phyloP scores from a whole-genome alignment of 2,797 vertebrate species.

The Gephyroberyx darwinii region DNA sequence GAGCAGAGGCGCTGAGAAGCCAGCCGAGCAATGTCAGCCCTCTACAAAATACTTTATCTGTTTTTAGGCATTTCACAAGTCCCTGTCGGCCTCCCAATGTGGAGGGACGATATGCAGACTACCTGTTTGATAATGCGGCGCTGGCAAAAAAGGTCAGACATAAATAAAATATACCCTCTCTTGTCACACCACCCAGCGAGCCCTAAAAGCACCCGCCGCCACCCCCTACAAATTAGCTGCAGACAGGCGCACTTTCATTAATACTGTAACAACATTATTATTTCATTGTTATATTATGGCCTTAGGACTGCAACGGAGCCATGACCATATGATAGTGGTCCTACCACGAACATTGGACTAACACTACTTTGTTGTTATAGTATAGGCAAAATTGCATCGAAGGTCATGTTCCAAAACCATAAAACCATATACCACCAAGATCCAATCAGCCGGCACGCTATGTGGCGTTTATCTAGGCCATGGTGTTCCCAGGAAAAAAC shows the following conservation, averaged over 20 bases:
- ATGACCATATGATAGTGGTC: constrained; percentile 29
- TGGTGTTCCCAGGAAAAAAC: constrained; percentile 34
- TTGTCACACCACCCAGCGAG: constrained; percentile 36
- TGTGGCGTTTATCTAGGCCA: constrained; percentile 74
- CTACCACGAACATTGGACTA: constrained; percentile 4
- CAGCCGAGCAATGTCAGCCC: constrained; percentile 54
- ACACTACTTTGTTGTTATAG: constrained; percentile 41
- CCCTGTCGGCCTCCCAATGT: constrained; percentile 45
- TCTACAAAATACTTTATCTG: constrained; percentile 64
- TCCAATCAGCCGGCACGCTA: constrained; percentile 75
- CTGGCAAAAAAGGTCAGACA: constrained; percentile 72
- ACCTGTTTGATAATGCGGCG: constrained; percentile 54
- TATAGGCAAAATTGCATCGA: constrained; percentile 54
- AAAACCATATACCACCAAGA: constrained; percentile 66
- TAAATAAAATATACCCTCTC: constrained; percentile 71
- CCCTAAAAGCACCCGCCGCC: constrained; percentile 25
- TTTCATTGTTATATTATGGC: constrained; percentile 52
- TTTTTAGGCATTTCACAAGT: constrained; percentile 46
- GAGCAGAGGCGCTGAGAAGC: constrained; percentile 65
- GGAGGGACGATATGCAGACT: constrained; percentile 59
- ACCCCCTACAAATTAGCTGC: constrained; percentile 56
- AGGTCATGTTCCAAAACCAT: constrained; percentile 61
- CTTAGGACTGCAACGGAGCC: constrained; percentile 31
- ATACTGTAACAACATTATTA: constrained; percentile 54
- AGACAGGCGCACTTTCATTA: constrained; percentile 56